Base-by-base conservation (phyloP, 1,140 invertebrate species). In the Brachionus plicatilis region DNA sequence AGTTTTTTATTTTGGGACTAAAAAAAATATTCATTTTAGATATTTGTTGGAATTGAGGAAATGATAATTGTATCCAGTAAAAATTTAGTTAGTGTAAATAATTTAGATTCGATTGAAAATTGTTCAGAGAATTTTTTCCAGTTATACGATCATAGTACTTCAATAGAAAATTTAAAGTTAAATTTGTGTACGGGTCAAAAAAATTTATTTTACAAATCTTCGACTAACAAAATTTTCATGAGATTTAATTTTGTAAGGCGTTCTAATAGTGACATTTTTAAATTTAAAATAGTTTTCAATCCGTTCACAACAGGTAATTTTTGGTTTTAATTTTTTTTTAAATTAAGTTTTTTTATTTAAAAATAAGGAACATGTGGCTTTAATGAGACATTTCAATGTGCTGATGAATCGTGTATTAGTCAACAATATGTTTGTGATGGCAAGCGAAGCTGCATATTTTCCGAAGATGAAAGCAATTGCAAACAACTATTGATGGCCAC, bases 81-180 rank as follows among this genome's bases (percentile, higher is more conserved):
- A 50, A 45, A 50, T 20, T 29, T 50, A 50, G 24, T 27, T 37
- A 75, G 33, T 75, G 17, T 75, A 75, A 75, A 76, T 29, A 37
- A 76, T 27, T 12, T 12, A 50, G 12, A 76, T 27, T 27, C 45
- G 1, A 47, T 27, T n/a, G 24, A 47, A 6, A 76, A 76, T 50
- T 76, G 72, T 76, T 50, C 72, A 11, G 72, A 76, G 3, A 76
- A 76, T 76, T 76, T 76, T 50, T 50, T 76, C 20, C 72, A 76
- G 33, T 20, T 76, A 27, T 76, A 76, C 27, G 72, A 76, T 53
- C 20, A 50, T 4, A 76, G 43, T 76, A 76, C 72, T 14, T 76
- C 72, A 9, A 12, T 4, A 9, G 27, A 50, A 76, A 76, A 76
- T 50, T 24, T 20, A 29, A 76, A 76, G 33, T 14, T 76, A 47